phyloP scores from a whole-genome alignment of 2,113 vertebrate species.

The Nipponia nippon region DNA sequence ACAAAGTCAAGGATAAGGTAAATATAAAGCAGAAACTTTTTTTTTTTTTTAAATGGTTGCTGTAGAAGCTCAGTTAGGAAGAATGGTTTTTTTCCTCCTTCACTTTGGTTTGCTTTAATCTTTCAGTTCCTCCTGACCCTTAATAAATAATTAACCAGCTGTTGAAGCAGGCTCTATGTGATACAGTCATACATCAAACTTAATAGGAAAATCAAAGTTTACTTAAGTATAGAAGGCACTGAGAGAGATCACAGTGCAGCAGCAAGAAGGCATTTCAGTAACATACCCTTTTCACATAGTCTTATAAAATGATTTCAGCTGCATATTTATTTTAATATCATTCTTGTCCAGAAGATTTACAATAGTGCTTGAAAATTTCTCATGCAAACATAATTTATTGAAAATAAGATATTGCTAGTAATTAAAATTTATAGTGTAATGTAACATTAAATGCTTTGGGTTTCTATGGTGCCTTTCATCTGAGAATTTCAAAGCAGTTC shows the following conservation, averaged over 20 bases:
- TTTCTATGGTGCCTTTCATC: conserved; percentile 29
- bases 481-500: conserved; percentile 45
- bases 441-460: conserved; percentile 1
- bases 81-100: background rate
- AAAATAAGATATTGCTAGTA: conserved; percentile 15
- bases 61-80: background rate
- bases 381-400: conserved; percentile 28
- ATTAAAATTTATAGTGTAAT: conserved; percentile 39
- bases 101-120: conserved; percentile 40
- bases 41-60: background rate
- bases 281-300: background rate
- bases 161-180: background rate
- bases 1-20: background rate
- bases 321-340: conserved; percentile 26
- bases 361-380: conserved; percentile 5
- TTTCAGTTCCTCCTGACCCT: background rate
- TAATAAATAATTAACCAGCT: conserved; percentile 55
- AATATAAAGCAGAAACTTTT: background rate
- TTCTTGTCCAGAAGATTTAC: conserved; percentile 30
- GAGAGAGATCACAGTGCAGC: background rate
- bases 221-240: background rate
- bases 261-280: conserved; percentile 4
- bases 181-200: background rate
- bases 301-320: conserved; percentile 28
- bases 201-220: conserved; percentile 35